Percentiles rank a stretch among this genome's conserved stretches.
Conservation (phyloP, 2,888 invertebrate genomes). For the Resseliella maxima region DNA sequence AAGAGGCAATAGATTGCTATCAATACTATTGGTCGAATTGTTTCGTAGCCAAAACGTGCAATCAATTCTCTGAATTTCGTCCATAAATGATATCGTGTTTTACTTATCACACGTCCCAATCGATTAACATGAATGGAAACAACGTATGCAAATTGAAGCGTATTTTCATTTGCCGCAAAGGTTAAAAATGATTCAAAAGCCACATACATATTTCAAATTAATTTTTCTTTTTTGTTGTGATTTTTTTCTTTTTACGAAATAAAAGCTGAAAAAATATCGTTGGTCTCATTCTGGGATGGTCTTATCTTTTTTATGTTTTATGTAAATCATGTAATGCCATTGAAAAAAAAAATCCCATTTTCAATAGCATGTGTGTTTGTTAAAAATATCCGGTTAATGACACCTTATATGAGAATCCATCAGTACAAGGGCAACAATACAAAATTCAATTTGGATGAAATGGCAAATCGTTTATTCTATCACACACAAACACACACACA, state of each 20-base stretch:
- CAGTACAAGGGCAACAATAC: conserved; percentile 35
- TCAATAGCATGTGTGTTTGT: background rate
- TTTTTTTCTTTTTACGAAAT: background rate
- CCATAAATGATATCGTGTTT: background rate
- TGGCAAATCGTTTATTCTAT: conserved; percentile 28
- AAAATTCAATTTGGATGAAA: conserved; percentile 30
- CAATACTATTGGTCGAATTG: background rate
- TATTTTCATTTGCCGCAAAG: background rate
- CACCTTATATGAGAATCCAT: background rate
- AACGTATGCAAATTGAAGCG: background rate
- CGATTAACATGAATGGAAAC: background rate
- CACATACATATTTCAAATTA: conserved; percentile 21
- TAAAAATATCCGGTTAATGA: background rate
- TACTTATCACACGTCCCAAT: conserved; percentile 7
- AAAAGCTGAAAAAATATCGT: background rate
- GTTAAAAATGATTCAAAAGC: background rate
- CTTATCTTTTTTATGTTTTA: background rate
- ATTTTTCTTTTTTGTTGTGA: background rate
- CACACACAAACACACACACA: no score
- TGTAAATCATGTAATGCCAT: background rate
- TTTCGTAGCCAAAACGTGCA: background rate
- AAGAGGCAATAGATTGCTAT: background rate
- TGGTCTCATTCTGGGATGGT: background rate
- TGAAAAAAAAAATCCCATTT: background rate
- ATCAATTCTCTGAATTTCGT: background rate